Conservation (phyloP, 2,888 invertebrate genomes). For the Pyrochroa serraticornis region DNA sequence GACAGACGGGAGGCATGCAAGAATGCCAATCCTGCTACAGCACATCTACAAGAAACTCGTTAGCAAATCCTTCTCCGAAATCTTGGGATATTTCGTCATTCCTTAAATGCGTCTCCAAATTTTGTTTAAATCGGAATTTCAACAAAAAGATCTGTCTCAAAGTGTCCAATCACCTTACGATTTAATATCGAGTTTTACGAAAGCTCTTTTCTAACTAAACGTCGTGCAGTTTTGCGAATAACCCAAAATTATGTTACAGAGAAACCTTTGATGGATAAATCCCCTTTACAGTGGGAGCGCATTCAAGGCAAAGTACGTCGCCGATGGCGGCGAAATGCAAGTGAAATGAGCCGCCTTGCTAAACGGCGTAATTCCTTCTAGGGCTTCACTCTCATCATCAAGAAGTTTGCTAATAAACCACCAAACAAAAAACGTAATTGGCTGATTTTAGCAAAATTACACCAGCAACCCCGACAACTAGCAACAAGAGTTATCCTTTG, state of each 20-base stretch:
- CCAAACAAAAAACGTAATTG: too few species aligned
- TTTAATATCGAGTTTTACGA: background rate
- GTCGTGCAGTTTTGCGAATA: constrained; percentile 3
- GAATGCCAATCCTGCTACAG: background rate
- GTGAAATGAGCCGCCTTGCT: too few species aligned
- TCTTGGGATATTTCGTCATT: constrained; percentile 7
- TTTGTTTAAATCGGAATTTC: too few species aligned
- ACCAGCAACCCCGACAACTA: too few species aligned
- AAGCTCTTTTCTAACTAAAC: constrained; percentile 1
- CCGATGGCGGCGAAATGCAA: too few species aligned
- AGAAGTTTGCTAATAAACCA: too few species aligned
- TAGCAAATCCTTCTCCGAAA: constrained; percentile 11
- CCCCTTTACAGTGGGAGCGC: background rate
- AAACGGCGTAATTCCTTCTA: too few species aligned
- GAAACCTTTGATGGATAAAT: background rate
- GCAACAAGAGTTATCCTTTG: too few species aligned
- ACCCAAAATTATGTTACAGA: constrained; percentile 1
- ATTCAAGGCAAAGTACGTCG: too few species aligned
- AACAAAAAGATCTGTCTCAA: too few species aligned
- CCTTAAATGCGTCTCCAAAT: background rate
- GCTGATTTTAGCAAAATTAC: too few species aligned
- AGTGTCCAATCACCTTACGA: background rate
- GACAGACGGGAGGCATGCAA: constrained; percentile 15
- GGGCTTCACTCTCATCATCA: too few species aligned
- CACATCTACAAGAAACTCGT: constrained; percentile 18